A percentile compares a stretch with the other conserved stretches of the same genome.
These are phyloP conservation scores for Drosophila santomea DNA, from an alignment of 1,140 invertebrate species.

Conservation along the genomic window DNA sequence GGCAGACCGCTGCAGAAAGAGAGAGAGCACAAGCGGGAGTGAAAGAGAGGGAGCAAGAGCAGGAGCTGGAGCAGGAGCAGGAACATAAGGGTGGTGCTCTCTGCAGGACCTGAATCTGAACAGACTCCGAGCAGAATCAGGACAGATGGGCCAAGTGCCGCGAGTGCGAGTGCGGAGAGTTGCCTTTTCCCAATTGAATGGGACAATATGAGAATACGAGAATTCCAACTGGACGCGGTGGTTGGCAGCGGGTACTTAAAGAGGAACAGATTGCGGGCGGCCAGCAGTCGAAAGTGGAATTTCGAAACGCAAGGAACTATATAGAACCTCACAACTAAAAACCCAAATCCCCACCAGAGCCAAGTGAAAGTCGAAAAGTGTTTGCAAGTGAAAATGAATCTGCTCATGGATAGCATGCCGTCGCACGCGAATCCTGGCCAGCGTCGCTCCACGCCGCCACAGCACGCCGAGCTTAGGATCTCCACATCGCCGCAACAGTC, in stretches of 20 bases:
- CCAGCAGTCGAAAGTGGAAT: slow-evolving; percentile 77
- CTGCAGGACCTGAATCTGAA: slow-evolving; percentile 57
- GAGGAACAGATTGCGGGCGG: slow-evolving; percentile 82
- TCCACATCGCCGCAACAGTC: slow-evolving; percentile 52
- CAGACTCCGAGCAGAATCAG: slow-evolving; percentile 73
- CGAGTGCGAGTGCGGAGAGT: slow-evolving; percentile 65
- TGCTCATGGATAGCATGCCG: slow-evolving; percentile 82
- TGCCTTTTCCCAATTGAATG: slow-evolving; percentile 68
- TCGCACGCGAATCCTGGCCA: slow-evolving; percentile 55
- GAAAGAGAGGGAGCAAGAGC: slow-evolving; percentile 17
- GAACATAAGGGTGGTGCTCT: slow-evolving; percentile 75
- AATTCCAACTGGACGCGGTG: slow-evolving; percentile 74
- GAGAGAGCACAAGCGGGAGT: slow-evolving; percentile 31
- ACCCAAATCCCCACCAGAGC: background rate
- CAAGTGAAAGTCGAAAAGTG: slow-evolving; percentile 13
- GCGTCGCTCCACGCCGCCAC: slow-evolving; percentile 60
- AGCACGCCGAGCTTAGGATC: slow-evolving; percentile 66
- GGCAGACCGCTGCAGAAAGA: slow-evolving; percentile 27
- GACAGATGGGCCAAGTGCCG: slow-evolving; percentile 83
- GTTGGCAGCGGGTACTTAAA: slow-evolving; percentile 79
- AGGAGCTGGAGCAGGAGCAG: slow-evolving; percentile 1
- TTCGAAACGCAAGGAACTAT: slow-evolving; percentile 63
- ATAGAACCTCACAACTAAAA: background rate
- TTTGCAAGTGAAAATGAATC: slow-evolving; percentile 67
- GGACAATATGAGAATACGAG: slow-evolving; percentile 76